phyloP scores from a whole-genome alignment of 2,888 invertebrate genomes.

The Leptura quadrifasciata region DNA sequence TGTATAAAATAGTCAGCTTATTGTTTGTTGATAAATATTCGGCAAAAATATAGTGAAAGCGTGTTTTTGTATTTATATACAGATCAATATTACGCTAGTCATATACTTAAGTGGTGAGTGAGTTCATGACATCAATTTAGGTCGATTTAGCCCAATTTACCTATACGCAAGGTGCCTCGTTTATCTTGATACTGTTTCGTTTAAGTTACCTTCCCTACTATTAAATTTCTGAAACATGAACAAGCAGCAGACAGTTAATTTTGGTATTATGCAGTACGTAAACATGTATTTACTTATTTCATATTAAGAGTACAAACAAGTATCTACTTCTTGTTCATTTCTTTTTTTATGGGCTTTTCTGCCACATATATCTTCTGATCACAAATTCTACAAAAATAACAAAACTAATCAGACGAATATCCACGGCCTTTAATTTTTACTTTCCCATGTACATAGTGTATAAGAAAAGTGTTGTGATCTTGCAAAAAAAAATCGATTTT shows the following conservation, averaged over 20 bases:
- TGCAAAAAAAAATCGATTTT: no score
- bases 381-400: no score
- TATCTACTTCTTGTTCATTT: no score
- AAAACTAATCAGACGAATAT: no score
- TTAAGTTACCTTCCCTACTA: not conserved
- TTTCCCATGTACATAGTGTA: no score
- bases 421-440: no score
- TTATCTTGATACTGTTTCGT: conserved; percentile 1
- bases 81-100: conserved; percentile 7
- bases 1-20: no score
- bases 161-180: not conserved
- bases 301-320: no score
- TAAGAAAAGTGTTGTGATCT: no score
- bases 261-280: not conserved
- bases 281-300: no score
- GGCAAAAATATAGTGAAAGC: not conserved
- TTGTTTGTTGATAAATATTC: not conserved
- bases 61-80: not conserved
- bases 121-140: conserved; percentile 7
- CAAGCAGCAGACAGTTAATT: not conserved
- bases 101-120: not conserved
- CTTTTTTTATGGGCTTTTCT: no score
- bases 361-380: no score
- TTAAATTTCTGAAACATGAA: not conserved
- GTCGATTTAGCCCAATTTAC: conserved; percentile 7